These are phyloP conservation scores for Bos javanicus DNA, from an alignment of 2,113 vertebrate genomes.

Conservation along the genomic window DNA sequence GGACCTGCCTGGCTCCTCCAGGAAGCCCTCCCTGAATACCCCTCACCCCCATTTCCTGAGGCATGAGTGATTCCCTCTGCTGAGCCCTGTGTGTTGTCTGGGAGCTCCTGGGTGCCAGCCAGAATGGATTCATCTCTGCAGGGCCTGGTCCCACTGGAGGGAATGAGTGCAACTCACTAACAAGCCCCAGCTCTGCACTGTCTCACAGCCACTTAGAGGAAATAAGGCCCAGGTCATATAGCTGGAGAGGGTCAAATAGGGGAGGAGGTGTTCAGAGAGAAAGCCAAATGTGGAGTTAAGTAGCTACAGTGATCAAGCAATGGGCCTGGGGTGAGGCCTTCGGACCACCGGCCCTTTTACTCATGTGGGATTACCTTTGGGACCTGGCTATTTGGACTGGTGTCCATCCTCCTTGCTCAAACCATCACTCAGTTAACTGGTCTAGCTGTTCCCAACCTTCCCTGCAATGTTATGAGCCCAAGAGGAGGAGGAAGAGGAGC, in stretches of 20 bases:
- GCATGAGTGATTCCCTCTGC: not conserved
- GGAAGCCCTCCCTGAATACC: not conserved
- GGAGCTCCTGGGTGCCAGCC: not conserved
- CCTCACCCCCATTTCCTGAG: not conserved
- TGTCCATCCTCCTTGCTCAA: not conserved
- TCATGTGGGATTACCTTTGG: not conserved
- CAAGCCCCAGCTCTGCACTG: not conserved
- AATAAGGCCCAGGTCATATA: not conserved
- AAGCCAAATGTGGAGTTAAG: not conserved
- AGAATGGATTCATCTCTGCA: not conserved
- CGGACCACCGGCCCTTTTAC: not conserved
- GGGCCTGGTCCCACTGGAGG: not conserved
- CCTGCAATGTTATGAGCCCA: not conserved
- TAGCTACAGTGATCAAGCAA: not conserved
- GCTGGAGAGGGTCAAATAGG: not conserved
- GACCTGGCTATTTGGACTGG: not conserved
- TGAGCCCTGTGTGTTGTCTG: not conserved
- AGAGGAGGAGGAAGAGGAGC: not conserved
- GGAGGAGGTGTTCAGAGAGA: not conserved
- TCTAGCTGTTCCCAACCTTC: not conserved
- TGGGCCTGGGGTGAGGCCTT: not conserved
- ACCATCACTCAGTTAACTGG: not conserved
- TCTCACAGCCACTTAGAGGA: not conserved
- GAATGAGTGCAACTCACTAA: not conserved
- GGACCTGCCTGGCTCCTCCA: not conserved